These are phyloP conservation scores for Chrysotoxum bicinctum DNA, from an alignment of 2,888 invertebrate species.

Conservation along the genomic window DNA sequence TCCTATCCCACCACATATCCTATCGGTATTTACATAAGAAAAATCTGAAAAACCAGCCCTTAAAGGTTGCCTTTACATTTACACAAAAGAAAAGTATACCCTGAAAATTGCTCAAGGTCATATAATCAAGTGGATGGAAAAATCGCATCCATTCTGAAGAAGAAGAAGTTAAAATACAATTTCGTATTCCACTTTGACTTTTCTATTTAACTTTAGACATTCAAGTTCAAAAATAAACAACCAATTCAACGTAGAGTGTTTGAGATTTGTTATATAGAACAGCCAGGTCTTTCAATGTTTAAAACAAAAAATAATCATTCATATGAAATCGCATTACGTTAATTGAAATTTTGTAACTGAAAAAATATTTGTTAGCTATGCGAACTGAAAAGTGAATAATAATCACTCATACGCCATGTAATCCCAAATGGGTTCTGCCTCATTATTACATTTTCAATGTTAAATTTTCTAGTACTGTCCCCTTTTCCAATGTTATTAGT, in stretches of 20 bases:
- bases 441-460: neutral
- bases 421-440: neutral
- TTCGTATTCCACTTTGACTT: neutral
- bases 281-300: neutral
- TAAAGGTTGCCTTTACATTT: neutral
- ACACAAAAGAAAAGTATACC: neutral
- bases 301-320: neutral
- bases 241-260: neutral
- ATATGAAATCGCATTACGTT: neutral
- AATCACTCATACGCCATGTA: conserved; percentile 27
- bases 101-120: neutral
- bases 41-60: neutral
- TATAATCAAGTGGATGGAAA: neutral
- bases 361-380: neutral
- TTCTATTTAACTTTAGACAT: neutral
- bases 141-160: neutral
- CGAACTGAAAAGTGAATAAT: neutral
- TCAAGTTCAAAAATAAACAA: neutral
- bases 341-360: neutral
- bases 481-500: neutral
- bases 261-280: neutral
- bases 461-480: neutral
- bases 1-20: neutral
- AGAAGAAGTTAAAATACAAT: neutral
- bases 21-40: neutral